phyloP scores from a whole-genome alignment of 1,140 invertebrate genomes.

The Akabosia matsudoensis region DNA sequence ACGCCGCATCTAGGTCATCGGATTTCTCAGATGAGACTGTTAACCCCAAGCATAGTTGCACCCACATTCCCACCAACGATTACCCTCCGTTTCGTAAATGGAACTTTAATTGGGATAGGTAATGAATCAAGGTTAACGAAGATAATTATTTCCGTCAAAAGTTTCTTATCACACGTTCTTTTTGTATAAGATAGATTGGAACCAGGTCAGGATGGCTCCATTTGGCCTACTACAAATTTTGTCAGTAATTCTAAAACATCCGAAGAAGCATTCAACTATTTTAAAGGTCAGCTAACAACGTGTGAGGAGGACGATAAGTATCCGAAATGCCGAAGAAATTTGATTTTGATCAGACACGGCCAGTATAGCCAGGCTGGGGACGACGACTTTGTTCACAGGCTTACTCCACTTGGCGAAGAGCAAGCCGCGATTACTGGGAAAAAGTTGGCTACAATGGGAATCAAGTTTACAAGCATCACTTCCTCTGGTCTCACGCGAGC shows the following conservation, averaged over 20 bases:
- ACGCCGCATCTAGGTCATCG: not conserved
- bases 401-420: slow-evolving; percentile 49
- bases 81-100: not conserved
- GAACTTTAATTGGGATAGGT: slow-evolving; percentile 21
- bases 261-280: too few species aligned
- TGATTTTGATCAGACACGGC: slow-evolving; percentile 54
- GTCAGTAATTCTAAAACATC: too few species aligned
- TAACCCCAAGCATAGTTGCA: not conserved
- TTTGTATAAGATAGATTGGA: too few species aligned
- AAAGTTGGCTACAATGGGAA: slow-evolving; percentile 68
- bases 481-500: slow-evolving; percentile 91
- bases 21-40: not conserved
- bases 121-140: too few species aligned
- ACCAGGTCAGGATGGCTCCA: too few species aligned
- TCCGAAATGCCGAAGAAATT: not conserved
- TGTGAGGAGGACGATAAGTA: too few species aligned
- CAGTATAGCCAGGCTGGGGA: too few species aligned
- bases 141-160: not conserved
- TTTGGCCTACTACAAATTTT: too few species aligned
- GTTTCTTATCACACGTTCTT: not conserved
- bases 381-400: slow-evolving; percentile 18
- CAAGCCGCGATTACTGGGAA: slow-evolving; percentile 81
- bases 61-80: not conserved
- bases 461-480: slow-evolving; percentile 74
- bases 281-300: too few species aligned